A percentile compares a stretch with the other conserved stretches of the same genome.
These are phyloP conservation scores for Caenorhabditis sp. DNA, from an alignment of 2,888 invertebrate genomes.

Conservation along the genomic window DNA sequence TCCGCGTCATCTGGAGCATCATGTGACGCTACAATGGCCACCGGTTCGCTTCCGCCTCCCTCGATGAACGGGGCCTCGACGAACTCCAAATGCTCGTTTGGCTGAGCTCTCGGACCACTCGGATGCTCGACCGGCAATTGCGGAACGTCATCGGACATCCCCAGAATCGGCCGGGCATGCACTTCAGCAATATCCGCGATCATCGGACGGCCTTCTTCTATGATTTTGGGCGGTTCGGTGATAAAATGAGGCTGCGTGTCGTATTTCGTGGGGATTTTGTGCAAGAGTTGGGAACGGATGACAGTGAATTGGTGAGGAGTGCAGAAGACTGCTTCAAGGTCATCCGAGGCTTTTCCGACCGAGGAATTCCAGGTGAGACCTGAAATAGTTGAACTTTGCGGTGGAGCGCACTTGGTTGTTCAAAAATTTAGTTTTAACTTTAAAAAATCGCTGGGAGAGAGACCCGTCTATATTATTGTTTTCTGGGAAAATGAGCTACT, in stretches of 20 bases:
- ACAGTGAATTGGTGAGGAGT: constrained; percentile 58
- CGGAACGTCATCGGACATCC: constrained; percentile 44
- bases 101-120: constrained; percentile 50
- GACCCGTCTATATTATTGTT: too few relatives aligned
- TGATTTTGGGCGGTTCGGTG: constrained; percentile 15
- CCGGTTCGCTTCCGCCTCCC: constrained; percentile 29
- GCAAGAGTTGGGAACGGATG: constrained; percentile 35
- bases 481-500: too few relatives aligned
- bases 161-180: constrained; percentile 65
- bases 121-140: constrained; percentile 68
- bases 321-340: constrained; percentile 65
- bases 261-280: constrained; percentile 3
- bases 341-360: constrained; percentile 46
- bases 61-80: constrained; percentile 30
- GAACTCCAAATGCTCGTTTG: constrained; percentile 56
- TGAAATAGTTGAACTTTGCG: too few relatives aligned
- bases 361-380: constrained; percentile 44
- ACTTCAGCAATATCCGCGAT: constrained; percentile 63
- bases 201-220: constrained; percentile 63
- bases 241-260: neutral
- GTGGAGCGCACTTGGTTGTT: too few relatives aligned
- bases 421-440: too few relatives aligned
- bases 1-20: neutral
- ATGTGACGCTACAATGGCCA: neutral
- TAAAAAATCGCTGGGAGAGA: too few relatives aligned